Evolutionary conservation across 2,113 vertebrate genomes (phyloP).

Genomic region (Aleadryas rufinucha): DNA sequence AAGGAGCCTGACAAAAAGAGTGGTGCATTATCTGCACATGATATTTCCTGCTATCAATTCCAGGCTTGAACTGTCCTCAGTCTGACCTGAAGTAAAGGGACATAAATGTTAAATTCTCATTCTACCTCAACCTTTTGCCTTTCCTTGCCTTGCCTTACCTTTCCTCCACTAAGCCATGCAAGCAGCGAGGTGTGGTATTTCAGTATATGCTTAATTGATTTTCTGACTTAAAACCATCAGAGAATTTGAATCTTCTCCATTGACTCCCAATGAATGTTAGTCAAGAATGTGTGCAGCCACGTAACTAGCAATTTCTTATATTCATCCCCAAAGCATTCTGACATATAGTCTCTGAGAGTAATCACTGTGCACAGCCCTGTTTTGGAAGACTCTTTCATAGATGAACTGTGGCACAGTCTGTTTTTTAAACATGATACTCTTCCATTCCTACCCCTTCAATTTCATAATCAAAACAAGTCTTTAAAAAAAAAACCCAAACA

Average conservation of each 20-base stretch:
- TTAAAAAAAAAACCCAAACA: not conserved
- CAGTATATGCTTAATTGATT: not conserved
- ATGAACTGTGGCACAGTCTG: not conserved
- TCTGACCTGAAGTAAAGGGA: not conserved
- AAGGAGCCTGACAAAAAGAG: not conserved
- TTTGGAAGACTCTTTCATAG: not conserved
- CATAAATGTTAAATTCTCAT: not conserved
- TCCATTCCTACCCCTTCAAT: not conserved
- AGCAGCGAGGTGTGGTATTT: not conserved
- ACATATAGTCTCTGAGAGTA: not conserved
- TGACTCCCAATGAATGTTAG: not conserved
- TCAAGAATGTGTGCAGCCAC: not conserved
- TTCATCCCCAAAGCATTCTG: not conserved
- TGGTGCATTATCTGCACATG: not conserved
- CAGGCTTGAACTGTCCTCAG: not conserved
- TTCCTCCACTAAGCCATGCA: not conserved
- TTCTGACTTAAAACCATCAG: not conserved
- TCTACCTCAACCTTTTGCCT: not conserved
- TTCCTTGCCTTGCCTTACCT: not conserved
- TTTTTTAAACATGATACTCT: not conserved
- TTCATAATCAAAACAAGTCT: constrained; percentile 11
- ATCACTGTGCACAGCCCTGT: not conserved
- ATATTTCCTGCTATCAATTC: not conserved
- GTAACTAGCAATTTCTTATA: not conserved
- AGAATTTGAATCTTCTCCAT: not conserved